phyloP scores from a whole-genome alignment of 2,888 invertebrate species.

The Beris morrisii region DNA sequence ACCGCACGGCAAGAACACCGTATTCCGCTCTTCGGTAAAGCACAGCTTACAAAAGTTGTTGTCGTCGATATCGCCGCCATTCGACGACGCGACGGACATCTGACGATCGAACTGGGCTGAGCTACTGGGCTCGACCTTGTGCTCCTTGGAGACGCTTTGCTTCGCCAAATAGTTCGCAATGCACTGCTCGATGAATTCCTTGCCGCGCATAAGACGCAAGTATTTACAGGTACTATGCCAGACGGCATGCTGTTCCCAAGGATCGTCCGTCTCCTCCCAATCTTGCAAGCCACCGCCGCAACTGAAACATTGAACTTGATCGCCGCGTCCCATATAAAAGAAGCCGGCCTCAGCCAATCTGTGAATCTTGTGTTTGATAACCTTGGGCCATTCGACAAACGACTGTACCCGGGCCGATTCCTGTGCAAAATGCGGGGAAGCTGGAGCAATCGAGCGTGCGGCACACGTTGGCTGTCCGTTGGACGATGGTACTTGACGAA shows the following conservation, averaged over 20 bases:
- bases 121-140: slow-evolving; percentile 35
- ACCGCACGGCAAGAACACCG: slow-evolving; percentile 88
- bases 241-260: slow-evolving; percentile 86
- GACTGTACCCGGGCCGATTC: slow-evolving; percentile 61
- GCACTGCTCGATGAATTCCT: slow-evolving; percentile 16
- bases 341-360: slow-evolving; percentile 82
- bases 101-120: slow-evolving; percentile 50
- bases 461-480: too few species aligned
- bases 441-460: not conserved
- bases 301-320: slow-evolving; percentile 83
- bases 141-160: slow-evolving; percentile 25
- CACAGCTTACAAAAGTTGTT: slow-evolving; percentile 80
- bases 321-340: slow-evolving; percentile 79
- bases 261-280: slow-evolving; percentile 88
- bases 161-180: slow-evolving; percentile 1
- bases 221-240: slow-evolving; percentile 84
- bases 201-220: slow-evolving; percentile 67
- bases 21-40: slow-evolving; percentile 76
- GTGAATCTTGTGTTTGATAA: slow-evolving; percentile 71
- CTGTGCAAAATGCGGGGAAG: slow-evolving; percentile 12
- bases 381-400: slow-evolving; percentile 74
- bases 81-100: slow-evolving; percentile 18
- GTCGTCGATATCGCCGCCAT: slow-evolving; percentile 8
- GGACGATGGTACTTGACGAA: not conserved
- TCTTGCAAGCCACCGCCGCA: slow-evolving; percentile 86